These are phyloP conservation scores for Jordanella pulchra DNA, from an alignment of 2,797 vertebrate species.

Conservation along the genomic window DNA sequence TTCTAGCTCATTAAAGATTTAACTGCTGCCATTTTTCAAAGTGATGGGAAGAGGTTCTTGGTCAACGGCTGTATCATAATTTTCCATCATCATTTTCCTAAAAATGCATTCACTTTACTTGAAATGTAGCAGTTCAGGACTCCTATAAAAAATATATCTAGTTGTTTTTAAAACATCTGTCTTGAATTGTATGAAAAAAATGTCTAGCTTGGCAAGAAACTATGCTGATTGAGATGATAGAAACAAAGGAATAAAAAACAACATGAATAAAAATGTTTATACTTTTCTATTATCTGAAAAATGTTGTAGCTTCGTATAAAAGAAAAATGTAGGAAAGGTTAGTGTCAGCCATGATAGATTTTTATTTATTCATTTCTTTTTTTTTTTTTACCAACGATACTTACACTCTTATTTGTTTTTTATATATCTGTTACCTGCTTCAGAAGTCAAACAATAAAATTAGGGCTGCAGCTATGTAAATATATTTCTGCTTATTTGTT, in stretches of 20 bases:
- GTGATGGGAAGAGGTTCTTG: conserved; percentile 5
- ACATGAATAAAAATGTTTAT: background rate
- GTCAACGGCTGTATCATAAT: background rate
- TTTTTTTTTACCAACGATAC: background rate
- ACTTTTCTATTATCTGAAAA: background rate
- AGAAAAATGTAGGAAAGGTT: background rate
- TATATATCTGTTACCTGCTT: too few species aligned
- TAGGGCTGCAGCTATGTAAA: too few species aligned
- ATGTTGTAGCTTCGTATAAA: background rate
- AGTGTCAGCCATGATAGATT: background rate
- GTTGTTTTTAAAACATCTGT: background rate
- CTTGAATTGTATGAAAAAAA: background rate
- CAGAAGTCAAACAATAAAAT: too few species aligned
- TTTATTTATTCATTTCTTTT: too few species aligned
- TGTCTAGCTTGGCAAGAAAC: background rate
- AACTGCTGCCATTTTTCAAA: conserved; percentile 42
- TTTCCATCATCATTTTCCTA: background rate
- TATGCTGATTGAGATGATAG: background rate
- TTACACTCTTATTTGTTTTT: too few species aligned
- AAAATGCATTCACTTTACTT: background rate
- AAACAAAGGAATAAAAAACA: background rate
- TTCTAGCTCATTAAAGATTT: conserved; percentile 26
- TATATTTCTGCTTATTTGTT: too few species aligned
- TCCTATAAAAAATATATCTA: background rate
- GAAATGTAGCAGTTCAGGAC: background rate